Evolutionary conservation across 2,888 invertebrate species (phyloP), one percentile per base, ranked within the genome.

Genomic region (Agrochola circellaris): DNA sequence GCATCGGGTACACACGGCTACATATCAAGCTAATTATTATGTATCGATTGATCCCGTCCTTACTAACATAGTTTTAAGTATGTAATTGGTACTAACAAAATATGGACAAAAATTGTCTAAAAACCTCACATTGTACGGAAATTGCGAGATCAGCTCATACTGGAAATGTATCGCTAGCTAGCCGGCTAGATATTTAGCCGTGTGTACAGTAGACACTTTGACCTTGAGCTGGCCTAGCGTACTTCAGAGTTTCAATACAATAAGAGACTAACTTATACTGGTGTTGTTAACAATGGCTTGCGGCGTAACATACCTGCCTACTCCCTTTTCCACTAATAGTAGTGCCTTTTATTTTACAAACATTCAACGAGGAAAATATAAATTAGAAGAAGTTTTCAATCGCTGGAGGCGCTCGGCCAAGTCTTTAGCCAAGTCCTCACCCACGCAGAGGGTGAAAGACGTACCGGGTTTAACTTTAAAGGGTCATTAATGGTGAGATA

Each of bases 381-480:
- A 61, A 34, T 70, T 66, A 56, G 66, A 20, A 56, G 62, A 42
- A 79, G 51, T 61, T 83, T 70, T 51, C 54, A 26, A 66, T 51
- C 23, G 48, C 80, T 58, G 9, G 38, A 42, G 77, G 80, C 83
- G 51, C 26, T 70, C 54, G 5, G 15, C 45, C 58, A 38, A 77
- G 42, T 62, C 60, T 83, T 69, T 45, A 56, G 26, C 26, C 60
- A 64, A 72, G 54, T 56, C 62, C 45, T 54, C 75, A 17, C 72
- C 66, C 56, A 73, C 73, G 54, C 69, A 61, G 42, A 17, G 56
- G 61, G 61, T 79, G 68, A 66, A 78, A 76, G 62, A 51, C 66
- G 38, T 61, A 72, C 73, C 64, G 56, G 61, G n/a, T 72, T 71
- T 30, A 81, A 73, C 67, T 81, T 73, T 72, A 65, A 81, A 84